Base-by-base conservation (phyloP, 2,888 invertebrate species). In the Drosophila dives region DNA sequence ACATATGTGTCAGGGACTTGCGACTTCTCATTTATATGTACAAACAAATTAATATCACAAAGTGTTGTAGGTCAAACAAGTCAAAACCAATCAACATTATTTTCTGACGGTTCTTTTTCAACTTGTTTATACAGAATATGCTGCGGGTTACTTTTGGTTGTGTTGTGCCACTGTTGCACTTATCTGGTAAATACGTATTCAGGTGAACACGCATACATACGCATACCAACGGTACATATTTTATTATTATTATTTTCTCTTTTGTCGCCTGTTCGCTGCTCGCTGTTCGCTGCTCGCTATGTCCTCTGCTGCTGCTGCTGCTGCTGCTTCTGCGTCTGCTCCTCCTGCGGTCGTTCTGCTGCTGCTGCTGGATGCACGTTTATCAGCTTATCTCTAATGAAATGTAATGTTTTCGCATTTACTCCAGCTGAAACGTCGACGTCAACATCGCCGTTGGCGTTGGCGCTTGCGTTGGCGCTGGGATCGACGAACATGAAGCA, bases 301-400 rank as follows among this genome's bases (percentile, higher is more conserved):
- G 38, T 45, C 49, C 45, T 15, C 48, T 65, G 62, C 48, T 58
- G 58, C 32, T 38, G 64, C 29, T 29, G 29, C 29, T 29, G 29
- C 29, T 29, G 29, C 29, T 29, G 29, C 29, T 29, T 5, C 29
- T 23, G 26, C 3, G 0, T 2, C 3, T 23, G 23, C 23, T 23
- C 2, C 23, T 23, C 2, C 23, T 23, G 23, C 23, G 1, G 23
- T n/a, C n/a, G n/a, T n/a, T n/a, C 23, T 23, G 23, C 26, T 29
- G 29, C 48, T 66, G 62, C 48, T 58, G 58, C 32, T 38, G 64
- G 29, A 49, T 65, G 80, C 89, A 75, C 80, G 81, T 88, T 88
- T 77, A 80, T 75, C 89, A 86, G 86, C 86, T 84, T 89, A 84
- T 86, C 84, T 89, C 89, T 84, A 89, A 84, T 84, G 84, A 74